Evolutionary conservation across 2,888 invertebrate species (phyloP).

Genomic region (Achlya flavicornis): DNA sequence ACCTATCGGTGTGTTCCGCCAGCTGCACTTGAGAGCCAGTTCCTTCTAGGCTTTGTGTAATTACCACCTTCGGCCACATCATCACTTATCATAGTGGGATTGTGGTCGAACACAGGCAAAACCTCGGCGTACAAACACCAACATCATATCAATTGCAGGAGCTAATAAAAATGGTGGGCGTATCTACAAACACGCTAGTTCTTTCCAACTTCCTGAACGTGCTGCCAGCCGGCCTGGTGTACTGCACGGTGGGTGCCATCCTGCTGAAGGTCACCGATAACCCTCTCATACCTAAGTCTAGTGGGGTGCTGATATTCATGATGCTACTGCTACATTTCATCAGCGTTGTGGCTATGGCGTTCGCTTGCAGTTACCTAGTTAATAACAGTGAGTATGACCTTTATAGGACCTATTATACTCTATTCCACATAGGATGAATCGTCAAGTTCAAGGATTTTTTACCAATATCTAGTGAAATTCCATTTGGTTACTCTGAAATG

Average conservation of each 20-base stretch:
- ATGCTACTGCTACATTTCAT: slow-evolving; percentile 85
- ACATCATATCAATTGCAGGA: slow-evolving; percentile 77
- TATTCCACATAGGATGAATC: no score
- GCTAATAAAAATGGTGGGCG: slow-evolving; percentile 90
- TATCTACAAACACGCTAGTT: slow-evolving; percentile 86
- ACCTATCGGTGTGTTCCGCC: no score
- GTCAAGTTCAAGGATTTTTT: no score
- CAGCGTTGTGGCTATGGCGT: slow-evolving; percentile 84
- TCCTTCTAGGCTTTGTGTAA: no score
- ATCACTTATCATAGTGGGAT: no score
- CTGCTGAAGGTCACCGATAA: slow-evolving; percentile 58
- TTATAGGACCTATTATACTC: neutral
- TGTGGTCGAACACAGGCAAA: no score
- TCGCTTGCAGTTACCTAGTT: slow-evolving; percentile 85
- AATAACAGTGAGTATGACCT: slow-evolving; percentile 79
- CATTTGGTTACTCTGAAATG: no score
- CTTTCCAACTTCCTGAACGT: slow-evolving; percentile 87
- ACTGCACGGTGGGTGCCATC: slow-evolving; percentile 64
- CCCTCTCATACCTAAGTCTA: slow-evolving; percentile 78
- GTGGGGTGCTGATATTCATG: slow-evolving; percentile 80
- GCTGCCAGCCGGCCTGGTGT: slow-evolving; percentile 81
- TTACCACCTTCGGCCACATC: no score
- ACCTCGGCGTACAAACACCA: no score
- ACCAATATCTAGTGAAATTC: no score
- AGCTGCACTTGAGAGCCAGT: no score